These are phyloP conservation scores for Haliclona indistincta DNA, from an alignment of 37 sponge, comb jelly and placozoan species.

Conservation along the genomic window DNA sequence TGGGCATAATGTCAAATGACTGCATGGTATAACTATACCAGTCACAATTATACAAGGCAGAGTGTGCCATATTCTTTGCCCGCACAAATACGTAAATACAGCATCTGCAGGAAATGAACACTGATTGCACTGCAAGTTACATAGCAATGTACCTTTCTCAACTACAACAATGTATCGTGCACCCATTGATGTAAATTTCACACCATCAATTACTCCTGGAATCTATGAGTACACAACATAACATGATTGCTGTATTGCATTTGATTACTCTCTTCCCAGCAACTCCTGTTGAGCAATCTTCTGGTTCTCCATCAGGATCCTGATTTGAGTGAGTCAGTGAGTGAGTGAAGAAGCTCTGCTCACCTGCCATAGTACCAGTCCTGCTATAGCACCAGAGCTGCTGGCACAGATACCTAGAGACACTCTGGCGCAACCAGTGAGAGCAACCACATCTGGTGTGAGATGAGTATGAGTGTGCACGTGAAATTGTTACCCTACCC, in stretches of 20 bases:
- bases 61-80: conserved; percentile 87
- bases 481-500: conserved; percentile 21
- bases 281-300: conserved; percentile 61
- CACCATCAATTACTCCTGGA: conserved; percentile 73
- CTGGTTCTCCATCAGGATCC: conserved; percentile 41
- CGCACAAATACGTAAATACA: conserved; percentile 91
- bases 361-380: conserved; percentile 76
- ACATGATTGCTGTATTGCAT: not conserved
- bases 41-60: conserved; percentile 91
- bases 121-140: not conserved
- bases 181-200: conserved; percentile 75
- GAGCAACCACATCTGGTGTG: conserved; percentile 76
- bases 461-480: not conserved
- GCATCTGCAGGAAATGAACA: conserved; percentile 63
- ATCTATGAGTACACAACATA: conserved; percentile 34
- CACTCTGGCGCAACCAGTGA: conserved; percentile 64
- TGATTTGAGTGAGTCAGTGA: not conserved
- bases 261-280: conserved; percentile 62
- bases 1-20: not conserved
- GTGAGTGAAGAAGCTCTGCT: too few species aligned
- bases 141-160: conserved; percentile 70
- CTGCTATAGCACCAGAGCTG: conserved; percentile 86
- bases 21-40: conserved; percentile 22
- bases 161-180: conserved; percentile 94
- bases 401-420: conserved; percentile 87